Percentiles rank a stretch among this genome's conserved stretches.
These are phyloP conservation scores for Ruditapes philippinarum DNA, from an alignment of 1,140 invertebrate genomes.

Conservation along the genomic window DNA sequence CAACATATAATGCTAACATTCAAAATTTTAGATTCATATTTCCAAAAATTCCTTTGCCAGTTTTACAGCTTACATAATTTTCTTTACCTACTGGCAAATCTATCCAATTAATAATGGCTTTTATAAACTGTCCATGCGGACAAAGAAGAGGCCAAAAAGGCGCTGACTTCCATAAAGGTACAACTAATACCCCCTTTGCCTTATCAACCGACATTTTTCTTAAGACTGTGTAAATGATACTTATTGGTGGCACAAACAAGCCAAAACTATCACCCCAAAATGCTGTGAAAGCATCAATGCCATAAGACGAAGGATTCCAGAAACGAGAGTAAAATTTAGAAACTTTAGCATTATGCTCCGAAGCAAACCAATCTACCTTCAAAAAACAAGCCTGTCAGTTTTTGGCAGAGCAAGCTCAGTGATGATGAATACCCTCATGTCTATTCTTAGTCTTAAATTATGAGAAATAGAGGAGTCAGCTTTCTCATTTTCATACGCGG, in stretches of 20 bases:
- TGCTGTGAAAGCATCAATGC: conserved; percentile 42
- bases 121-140: not conserved
- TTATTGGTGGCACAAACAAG: conserved; percentile 51
- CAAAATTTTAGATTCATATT: conserved; percentile 11
- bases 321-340: conserved; percentile 45
- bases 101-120: not conserved
- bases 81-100: not conserved
- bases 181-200: not conserved
- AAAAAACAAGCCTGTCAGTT: not conserved
- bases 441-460: conserved; percentile 50
- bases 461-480: conserved; percentile 52
- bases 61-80: conserved; percentile 6
- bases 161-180: conserved; percentile 28
- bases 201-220: not conserved
- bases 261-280: not conserved
- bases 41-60: not conserved
- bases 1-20: conserved; percentile 1
- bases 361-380: conserved; percentile 45
- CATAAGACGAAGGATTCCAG: not conserved
- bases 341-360: conserved; percentile 33
- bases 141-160: conserved; percentile 37
- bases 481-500: conserved; percentile 27
- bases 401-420: not conserved
- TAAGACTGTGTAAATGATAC: conserved; percentile 3
- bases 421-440: conserved; percentile 18